Percentiles rank a stretch among this genome's conserved stretches.
Evolutionary conservation across 2,888 invertebrate genomes (phyloP).

Genomic region (Pharmacophagus antenor): DNA sequence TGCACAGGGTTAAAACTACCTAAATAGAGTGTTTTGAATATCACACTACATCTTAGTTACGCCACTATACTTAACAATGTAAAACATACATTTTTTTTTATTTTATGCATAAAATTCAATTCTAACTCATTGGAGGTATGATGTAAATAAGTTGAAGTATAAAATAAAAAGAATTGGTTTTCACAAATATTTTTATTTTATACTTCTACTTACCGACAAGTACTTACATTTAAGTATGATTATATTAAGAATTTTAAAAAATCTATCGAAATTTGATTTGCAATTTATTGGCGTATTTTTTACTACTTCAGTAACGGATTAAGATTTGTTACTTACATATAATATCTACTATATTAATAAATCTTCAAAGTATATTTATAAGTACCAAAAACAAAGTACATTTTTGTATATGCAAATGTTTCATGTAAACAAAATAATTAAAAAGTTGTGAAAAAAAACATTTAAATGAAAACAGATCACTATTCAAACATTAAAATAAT

Average conservation of each 20-base stretch:
- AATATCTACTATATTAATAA: conserved; percentile 1
- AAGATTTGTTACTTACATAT: conserved; percentile 15
- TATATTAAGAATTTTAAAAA: neutral
- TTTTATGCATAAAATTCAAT: neutral
- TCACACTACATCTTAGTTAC: too few relatives aligned
- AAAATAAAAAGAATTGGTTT: neutral
- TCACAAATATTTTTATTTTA: neutral
- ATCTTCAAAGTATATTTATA: neutral
- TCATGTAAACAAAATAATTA: neutral
- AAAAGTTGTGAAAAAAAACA: neutral
- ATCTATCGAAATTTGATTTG: neutral
- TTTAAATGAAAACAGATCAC: too few relatives aligned
- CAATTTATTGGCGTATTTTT: neutral
- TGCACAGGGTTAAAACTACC: too few relatives aligned
- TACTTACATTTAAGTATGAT: neutral
- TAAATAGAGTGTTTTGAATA: too few relatives aligned
- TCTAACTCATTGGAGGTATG: neutral
- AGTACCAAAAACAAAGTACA: conserved; percentile 31
- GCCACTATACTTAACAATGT: neutral
- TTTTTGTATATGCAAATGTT: neutral
- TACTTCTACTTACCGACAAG: conserved; percentile 4
- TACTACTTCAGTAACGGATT: neutral
- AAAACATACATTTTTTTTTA: neutral
- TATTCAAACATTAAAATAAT: too few relatives aligned
- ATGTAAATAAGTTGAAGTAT: neutral